These are phyloP conservation scores for Petrolisthes cinctipes DNA, from an alignment of 2,888 invertebrate genomes.

Conservation along the genomic window DNA sequence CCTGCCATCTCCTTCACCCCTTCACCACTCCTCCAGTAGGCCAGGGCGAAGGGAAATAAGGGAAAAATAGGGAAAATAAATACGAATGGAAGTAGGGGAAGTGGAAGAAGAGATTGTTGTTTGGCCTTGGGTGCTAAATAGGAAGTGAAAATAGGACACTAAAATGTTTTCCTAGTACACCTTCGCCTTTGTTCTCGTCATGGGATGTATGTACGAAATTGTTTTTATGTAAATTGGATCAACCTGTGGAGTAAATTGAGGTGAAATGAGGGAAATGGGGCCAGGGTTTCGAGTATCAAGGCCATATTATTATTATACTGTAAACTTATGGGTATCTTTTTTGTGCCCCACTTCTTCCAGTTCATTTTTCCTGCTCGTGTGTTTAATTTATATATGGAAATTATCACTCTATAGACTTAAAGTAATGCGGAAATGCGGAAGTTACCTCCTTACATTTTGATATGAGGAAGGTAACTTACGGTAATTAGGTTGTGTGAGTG, in stretches of 20 bases:
- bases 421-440: no score
- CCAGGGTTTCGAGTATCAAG: neutral
- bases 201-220: no score
- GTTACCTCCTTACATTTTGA: no score
- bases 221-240: no score
- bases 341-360: no score
- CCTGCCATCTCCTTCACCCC: neutral
- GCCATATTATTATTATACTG: neutral
- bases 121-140: slow-evolving; percentile 33
- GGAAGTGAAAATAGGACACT: neutral
- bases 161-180: no score
- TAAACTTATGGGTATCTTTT: no score
- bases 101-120: neutral
- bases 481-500: no score
- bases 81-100: neutral
- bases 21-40: neutral
- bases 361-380: neutral
- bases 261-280: neutral
- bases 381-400: neutral
- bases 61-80: neutral
- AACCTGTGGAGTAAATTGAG: neutral
- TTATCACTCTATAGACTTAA: no score
- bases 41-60: neutral
- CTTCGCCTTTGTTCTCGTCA: no score
- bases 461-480: no score